phyloP scores from a whole-genome alignment of 2,888 invertebrate species.

The Lucinisca nassula region DNA sequence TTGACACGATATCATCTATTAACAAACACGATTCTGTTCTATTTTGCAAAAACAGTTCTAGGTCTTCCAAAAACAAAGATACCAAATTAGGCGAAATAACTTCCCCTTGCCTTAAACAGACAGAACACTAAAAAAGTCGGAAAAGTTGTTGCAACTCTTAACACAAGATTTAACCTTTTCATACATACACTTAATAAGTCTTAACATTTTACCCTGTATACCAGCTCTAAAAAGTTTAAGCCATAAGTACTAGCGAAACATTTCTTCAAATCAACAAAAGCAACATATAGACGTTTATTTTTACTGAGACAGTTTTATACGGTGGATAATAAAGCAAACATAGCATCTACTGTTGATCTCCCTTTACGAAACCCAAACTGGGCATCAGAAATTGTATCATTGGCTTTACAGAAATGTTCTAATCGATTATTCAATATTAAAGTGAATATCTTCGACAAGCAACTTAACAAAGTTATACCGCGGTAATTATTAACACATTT shows the following conservation, averaged over 20 bases:
- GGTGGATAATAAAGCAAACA: too few species aligned
- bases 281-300: too few species aligned
- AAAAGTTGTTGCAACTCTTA: neutral
- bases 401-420: neutral
- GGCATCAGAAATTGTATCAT: conserved; percentile 1
- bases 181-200: too few species aligned
- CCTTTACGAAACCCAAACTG: conserved; percentile 15
- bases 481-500: neutral
- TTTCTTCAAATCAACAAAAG: neutral
- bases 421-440: neutral
- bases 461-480: too few species aligned
- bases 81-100: neutral
- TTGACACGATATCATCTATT: too few species aligned
- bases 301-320: neutral
- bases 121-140: neutral
- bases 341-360: conserved; percentile 14
- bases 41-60: too few species aligned
- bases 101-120: conserved; percentile 1
- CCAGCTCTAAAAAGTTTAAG: too few species aligned
- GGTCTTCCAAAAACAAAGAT: too few species aligned
- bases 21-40: too few species aligned
- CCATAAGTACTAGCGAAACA: neutral
- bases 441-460: neutral
- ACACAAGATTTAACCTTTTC: conserved; percentile 2
- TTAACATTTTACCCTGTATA: too few species aligned